Evolutionary conservation across 1,140 invertebrate species (phyloP).

Genomic region (Camponotus pennsylvanicus): DNA sequence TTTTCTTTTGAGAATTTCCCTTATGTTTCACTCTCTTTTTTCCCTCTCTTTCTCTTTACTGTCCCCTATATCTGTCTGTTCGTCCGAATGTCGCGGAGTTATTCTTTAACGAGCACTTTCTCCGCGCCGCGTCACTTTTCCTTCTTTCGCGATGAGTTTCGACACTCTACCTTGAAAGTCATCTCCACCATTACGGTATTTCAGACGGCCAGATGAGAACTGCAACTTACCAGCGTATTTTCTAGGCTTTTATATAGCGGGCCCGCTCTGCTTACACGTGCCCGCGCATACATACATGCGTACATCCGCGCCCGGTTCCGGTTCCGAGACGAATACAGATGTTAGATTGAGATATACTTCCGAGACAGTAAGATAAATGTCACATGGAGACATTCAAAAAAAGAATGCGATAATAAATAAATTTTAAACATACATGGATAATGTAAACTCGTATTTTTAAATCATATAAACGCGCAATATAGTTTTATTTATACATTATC

Average conservation of each 20-base stretch:
- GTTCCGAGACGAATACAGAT: not conserved
- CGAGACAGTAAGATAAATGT: conserved; percentile 44
- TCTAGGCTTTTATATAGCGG: conserved; percentile 82
- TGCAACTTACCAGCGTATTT: conserved; percentile 81
- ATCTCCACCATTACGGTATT: conserved; percentile 80
- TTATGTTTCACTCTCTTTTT: conserved; percentile 10
- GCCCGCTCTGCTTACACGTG: conserved; percentile 31
- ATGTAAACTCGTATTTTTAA: not conserved
- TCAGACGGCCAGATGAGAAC: conserved; percentile 80
- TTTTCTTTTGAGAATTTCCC: not conserved
- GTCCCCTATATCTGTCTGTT: not conserved
- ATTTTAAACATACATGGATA: not conserved
- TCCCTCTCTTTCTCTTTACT: not conserved
- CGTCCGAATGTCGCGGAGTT: conserved; percentile 4
- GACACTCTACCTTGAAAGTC: conserved; percentile 81
- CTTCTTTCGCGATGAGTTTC: conserved; percentile 32
- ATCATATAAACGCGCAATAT: not conserved
- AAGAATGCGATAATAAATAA: not conserved
- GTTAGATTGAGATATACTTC: conserved; percentile 52
- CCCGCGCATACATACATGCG: conserved; percentile 28
- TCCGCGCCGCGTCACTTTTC: conserved; percentile 47
- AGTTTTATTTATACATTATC: not conserved
- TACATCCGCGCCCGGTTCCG: conserved; percentile 56
- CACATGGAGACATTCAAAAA: not conserved
- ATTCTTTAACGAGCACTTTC: conserved; percentile 57